Conservation (phyloP, 2,888 invertebrate species). For the Ellobium chinense region DNA sequence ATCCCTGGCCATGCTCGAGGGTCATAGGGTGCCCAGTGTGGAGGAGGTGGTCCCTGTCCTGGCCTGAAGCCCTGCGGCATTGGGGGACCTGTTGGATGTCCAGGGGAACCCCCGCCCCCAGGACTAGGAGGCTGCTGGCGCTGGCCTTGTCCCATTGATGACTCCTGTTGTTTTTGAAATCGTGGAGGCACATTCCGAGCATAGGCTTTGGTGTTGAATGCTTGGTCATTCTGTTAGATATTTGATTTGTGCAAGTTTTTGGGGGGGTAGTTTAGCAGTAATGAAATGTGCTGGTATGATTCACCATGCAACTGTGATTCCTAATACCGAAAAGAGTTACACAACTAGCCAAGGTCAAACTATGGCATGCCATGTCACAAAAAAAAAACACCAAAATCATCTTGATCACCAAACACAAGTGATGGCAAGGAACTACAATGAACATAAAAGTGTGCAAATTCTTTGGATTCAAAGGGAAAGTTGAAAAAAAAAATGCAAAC, state of each 20-base stretch:
- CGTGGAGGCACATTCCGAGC: conserved; percentile 86
- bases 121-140: conserved; percentile 59
- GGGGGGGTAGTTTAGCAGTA: too few species aligned
- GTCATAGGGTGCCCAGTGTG: conserved; percentile 66
- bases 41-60: conserved; percentile 73
- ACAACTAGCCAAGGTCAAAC: too few species aligned
- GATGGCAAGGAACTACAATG: too few species aligned
- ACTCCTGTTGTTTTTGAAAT: conserved; percentile 72
- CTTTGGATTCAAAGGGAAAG: too few species aligned
- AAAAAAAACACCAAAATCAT: too few species aligned
- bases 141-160: conserved; percentile 50
- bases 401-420: too few species aligned
- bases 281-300: too few species aligned
- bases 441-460: too few species aligned
- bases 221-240: conserved; percentile 52
- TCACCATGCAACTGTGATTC: too few species aligned
- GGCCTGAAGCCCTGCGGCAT: conserved; percentile 68
- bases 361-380: too few species aligned
- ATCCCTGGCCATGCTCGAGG: conserved; percentile 60
- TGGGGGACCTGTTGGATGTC: conserved; percentile 53
- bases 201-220: conserved; percentile 49
- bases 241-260: not conserved
- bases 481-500: not conserved
- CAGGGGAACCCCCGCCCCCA: conserved; percentile 50
- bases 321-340: too few species aligned